Conservation (phyloP, 2,113 vertebrate genomes). For the Sterrhoptilus dennistouni region DNA sequence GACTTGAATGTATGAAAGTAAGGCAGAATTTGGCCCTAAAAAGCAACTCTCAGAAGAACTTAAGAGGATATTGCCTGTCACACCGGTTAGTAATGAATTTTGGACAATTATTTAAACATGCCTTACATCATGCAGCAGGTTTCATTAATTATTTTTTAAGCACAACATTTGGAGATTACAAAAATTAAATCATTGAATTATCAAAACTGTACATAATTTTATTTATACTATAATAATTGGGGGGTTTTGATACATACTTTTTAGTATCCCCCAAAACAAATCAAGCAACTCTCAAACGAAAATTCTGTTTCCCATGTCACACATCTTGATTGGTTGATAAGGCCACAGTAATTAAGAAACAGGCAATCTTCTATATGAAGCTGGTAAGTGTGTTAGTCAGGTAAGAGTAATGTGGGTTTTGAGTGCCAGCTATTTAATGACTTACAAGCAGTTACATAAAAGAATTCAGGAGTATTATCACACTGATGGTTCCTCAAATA, state of each 20-base stretch:
- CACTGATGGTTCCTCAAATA: neutral
- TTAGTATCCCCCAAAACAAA: neutral
- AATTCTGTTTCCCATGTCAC: neutral
- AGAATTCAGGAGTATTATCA: neutral
- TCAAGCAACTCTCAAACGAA: neutral
- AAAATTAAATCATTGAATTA: neutral
- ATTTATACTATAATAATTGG: neutral
- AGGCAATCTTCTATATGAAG: neutral
- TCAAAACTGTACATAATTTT: neutral
- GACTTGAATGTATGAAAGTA: neutral
- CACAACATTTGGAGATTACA: neutral
- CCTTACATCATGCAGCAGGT: neutral
- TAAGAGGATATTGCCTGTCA: neutral
- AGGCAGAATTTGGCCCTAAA: neutral
- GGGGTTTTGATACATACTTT: neutral
- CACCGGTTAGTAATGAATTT: neutral
- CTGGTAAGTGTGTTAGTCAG: neutral
- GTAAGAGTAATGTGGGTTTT: neutral
- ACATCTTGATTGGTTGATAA: neutral
- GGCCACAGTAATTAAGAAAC: neutral
- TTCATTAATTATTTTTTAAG: neutral
- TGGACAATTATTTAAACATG: neutral
- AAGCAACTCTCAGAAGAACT: neutral
- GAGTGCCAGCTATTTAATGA: neutral
- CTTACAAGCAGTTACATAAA: neutral